Evolutionary conservation across 2,888 invertebrate species (phyloP).

Genomic region (Drosophila nr. perissopoda): DNA sequence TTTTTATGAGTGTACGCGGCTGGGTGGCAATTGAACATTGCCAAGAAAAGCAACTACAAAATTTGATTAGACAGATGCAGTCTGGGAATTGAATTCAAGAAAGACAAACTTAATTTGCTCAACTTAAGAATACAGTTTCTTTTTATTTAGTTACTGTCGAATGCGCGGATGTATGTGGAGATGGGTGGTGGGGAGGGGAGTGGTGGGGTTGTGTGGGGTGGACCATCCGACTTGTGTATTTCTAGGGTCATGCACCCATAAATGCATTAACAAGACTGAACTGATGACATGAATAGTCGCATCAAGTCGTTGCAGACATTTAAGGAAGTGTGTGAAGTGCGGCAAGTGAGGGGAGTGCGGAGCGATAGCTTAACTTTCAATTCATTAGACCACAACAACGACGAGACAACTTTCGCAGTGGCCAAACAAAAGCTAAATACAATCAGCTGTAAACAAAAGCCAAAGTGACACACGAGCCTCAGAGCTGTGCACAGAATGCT

Average conservation of each 20-base stretch:
- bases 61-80: constrained; percentile 41
- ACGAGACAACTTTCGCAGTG: constrained; percentile 66
- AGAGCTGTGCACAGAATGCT: constrained; percentile 12
- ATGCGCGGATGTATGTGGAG: neutral
- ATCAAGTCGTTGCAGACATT: constrained; percentile 9
- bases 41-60: constrained; percentile 6
- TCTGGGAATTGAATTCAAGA: constrained; percentile 34
- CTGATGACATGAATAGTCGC: constrained; percentile 22
- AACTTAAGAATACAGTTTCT: constrained; percentile 39
- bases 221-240: neutral
- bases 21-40: neutral
- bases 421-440: constrained; percentile 73
- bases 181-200: neutral
- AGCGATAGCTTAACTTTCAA: constrained; percentile 65
- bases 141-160: constrained; percentile 25
- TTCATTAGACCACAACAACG: constrained; percentile 70
- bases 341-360: neutral
- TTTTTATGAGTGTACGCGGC: neutral
- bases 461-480: constrained; percentile 59
- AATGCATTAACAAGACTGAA: constrained; percentile 43
- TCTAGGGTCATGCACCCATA: constrained; percentile 18
- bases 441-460: constrained; percentile 74
- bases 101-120: constrained; percentile 38
- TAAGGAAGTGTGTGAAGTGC: neutral
- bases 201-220: neutral